Percentiles rank a stretch among this genome's conserved stretches.
phyloP scores from a whole-genome alignment of 2,888 invertebrate species.

The Drosophila cyrtoloma region DNA sequence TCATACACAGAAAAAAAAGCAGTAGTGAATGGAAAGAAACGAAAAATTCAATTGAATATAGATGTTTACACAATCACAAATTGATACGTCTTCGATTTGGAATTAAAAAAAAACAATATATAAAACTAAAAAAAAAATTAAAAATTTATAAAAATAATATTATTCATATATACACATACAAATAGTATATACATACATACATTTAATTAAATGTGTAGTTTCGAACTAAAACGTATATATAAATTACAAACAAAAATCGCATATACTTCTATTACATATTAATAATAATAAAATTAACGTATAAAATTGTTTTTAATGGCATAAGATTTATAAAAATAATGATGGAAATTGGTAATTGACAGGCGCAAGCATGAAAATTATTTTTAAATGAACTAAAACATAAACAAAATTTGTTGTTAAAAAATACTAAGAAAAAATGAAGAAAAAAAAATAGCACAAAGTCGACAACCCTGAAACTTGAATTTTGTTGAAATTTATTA shows the following conservation, averaged over 20 bases:
- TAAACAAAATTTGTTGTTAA: conserved; percentile 56
- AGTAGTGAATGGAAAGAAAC: neutral
- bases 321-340: conserved; percentile 41
- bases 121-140: conserved; percentile 10
- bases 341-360: conserved; percentile 17
- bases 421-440: conserved; percentile 24
- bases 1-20: conserved; percentile 5
- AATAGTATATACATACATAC: conserved; percentile 46
- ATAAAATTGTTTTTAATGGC: conserved; percentile 55
- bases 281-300: conserved; percentile 29
- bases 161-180: conserved; percentile 43
- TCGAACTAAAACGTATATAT: conserved; percentile 45
- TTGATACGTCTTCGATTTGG: conserved; percentile 59
- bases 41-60: conserved; percentile 10
- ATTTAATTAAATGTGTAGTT: conserved; percentile 67
- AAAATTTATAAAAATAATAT: conserved; percentile 33
- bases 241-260: conserved; percentile 35
- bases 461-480: conserved; percentile 33
- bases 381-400: conserved; percentile 36
- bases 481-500: conserved; percentile 57
- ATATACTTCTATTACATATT: conserved; percentile 51
- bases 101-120: conserved; percentile 18
- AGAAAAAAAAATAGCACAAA: conserved; percentile 41
- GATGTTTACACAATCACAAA: conserved; percentile 49
- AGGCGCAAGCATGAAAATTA: conserved; percentile 27